Percentiles rank a stretch among this genome's conserved stretches.
Evolutionary conservation across 1,140 invertebrate species (phyloP).

Genomic region (Plutomurus gul): DNA sequence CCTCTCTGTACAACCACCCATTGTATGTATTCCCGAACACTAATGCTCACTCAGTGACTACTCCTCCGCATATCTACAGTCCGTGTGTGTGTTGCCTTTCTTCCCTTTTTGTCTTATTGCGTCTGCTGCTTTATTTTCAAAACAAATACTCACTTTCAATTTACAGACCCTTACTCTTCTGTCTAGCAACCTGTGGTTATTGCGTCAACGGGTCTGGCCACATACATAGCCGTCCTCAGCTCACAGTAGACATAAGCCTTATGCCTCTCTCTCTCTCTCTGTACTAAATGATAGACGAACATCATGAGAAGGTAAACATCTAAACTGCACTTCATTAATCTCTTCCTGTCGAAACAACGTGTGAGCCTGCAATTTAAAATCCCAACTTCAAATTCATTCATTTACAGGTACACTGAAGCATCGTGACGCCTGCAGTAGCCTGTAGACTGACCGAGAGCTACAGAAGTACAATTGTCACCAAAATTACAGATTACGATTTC

Average conservation of each 20-base stretch:
- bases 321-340: conserved; percentile 4
- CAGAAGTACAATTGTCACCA: no score
- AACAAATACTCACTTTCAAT: conserved; percentile 23
- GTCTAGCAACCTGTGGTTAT: background rate
- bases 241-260: no score
- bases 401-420: no score
- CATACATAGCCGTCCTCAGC: no score
- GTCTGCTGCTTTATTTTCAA: no score
- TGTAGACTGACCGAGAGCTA: no score
- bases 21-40: background rate
- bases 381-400: background rate
- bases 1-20: no score
- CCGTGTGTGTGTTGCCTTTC: background rate
- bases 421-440: background rate
- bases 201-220: background rate
- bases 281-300: no score
- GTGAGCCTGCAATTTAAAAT: background rate
- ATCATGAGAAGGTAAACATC: background rate
- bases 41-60: background rate
- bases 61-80: no score
- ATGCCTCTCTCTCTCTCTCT: no score
- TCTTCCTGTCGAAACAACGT: background rate
- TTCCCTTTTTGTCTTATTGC: background rate
- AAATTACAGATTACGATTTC: no score
- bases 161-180: background rate